Conservation (phyloP, 2,797 vertebrate genomes). For the Cyprinella venusta region DNA sequence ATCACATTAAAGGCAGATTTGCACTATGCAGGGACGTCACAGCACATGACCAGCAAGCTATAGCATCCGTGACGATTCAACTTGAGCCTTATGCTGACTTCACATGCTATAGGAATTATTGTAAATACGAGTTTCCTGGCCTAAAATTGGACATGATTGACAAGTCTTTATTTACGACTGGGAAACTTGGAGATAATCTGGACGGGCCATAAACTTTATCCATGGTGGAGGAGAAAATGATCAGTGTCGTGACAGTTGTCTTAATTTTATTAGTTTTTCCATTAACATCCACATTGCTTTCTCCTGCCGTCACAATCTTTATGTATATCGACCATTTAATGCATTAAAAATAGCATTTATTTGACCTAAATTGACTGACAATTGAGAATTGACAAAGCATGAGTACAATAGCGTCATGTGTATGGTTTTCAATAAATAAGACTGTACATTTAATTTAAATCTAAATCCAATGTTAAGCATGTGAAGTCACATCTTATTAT, state of each 20-base stretch:
- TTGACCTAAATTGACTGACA: not conserved
- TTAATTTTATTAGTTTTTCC: not conserved
- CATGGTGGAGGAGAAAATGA: not conserved
- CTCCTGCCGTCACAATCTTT: not conserved
- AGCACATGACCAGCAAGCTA: not conserved
- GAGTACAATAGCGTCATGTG: not conserved
- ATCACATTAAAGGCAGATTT: slow-evolving; percentile 17
- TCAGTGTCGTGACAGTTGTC: not conserved
- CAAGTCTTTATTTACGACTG: not conserved
- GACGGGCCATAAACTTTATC: not conserved
- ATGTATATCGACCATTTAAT: not conserved
- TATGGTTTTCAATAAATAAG: not conserved
- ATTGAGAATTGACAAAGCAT: too few relatives aligned
- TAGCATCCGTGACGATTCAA: not conserved
- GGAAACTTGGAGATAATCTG: not conserved
- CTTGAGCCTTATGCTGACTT: not conserved
- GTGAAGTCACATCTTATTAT: not conserved
- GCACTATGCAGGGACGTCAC: slow-evolving; percentile 9
- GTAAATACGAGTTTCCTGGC: not conserved
- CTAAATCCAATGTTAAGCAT: not conserved
- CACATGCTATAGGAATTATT: slow-evolving; percentile 1
- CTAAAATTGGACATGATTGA: not conserved
- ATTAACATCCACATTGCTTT: not conserved
- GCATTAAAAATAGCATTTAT: not conserved
- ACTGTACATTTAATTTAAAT: not conserved